phyloP scores from a whole-genome alignment of 2,888 invertebrate species.

The Trypoxylon attenuatum region DNA sequence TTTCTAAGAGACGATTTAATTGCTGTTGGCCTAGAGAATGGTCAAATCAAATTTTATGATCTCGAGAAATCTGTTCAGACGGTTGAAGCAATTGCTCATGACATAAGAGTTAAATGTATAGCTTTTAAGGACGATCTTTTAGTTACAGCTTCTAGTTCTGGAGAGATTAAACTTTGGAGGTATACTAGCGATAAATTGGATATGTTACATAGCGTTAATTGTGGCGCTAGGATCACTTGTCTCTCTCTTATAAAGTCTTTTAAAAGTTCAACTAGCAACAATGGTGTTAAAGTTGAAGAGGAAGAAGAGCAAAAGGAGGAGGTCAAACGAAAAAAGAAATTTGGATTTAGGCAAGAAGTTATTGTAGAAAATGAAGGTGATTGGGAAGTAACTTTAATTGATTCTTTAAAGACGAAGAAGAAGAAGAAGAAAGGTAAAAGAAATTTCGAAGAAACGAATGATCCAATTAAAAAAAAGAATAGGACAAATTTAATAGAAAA shows the following conservation, averaged over 20 bases:
- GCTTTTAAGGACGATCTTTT: constrained; percentile 77
- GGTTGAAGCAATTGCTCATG: constrained; percentile 77
- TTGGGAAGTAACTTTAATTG: constrained; percentile 15
- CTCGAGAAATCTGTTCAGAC: constrained; percentile 73
- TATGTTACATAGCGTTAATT: constrained; percentile 75
- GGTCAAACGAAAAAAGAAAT: constrained; percentile 33
- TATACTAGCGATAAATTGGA: constrained; percentile 71
- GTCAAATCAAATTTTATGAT: constrained; percentile 79
- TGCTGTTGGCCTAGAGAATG: constrained; percentile 85
- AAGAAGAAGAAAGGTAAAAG: constrained; percentile 3
- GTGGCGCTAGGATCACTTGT: constrained; percentile 83
- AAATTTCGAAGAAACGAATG: constrained; percentile 6
- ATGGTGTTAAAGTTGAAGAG: constrained; percentile 33
- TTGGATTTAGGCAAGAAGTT: constrained; percentile 57
- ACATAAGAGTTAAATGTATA: constrained; percentile 82
- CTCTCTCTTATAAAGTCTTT: constrained; percentile 76
- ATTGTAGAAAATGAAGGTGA: constrained; percentile 58
- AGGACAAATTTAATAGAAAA: constrained; percentile 3
- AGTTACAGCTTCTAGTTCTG: constrained; percentile 86
- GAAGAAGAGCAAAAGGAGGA: constrained; percentile 20
- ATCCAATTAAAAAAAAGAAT: constrained; percentile 16
- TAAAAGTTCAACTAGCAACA: constrained; percentile 16
- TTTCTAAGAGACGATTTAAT: constrained; percentile 82
- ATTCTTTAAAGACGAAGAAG: not conserved
- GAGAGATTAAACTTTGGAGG: constrained; percentile 86